These are phyloP conservation scores for Oophaga sylvatica DNA, from an alignment of 2,797 vertebrate species.

Conservation along the genomic window DNA sequence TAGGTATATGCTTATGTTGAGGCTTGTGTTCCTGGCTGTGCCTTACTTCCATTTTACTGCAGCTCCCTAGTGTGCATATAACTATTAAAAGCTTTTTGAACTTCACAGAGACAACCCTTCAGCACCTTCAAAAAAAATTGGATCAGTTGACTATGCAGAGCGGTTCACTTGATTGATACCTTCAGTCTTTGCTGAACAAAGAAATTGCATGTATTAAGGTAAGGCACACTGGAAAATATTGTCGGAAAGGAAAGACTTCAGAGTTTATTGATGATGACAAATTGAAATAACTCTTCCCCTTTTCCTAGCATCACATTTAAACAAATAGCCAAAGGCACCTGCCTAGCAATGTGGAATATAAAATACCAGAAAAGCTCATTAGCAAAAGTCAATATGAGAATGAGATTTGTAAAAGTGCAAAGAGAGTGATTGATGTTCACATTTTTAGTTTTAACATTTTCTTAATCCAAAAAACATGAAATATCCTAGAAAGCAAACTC, in stretches of 20 bases:
- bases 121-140: neutral
- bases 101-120: slow-evolving; percentile 5
- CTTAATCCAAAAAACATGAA: neutral
- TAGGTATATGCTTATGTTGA: neutral
- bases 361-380: neutral
- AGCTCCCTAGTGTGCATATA: slow-evolving; percentile 4
- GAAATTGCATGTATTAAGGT: neutral
- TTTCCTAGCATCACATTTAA: neutral
- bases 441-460: neutral
- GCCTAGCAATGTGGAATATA: neutral
- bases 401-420: neutral
- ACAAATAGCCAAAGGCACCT: neutral
- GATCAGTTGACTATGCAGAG: neutral
- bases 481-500: neutral
- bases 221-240: neutral
- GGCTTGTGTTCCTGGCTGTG: neutral
- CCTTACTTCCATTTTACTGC: neutral
- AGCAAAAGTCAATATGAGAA: neutral
- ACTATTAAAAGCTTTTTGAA: slow-evolving; percentile 10
- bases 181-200: neutral
- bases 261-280: neutral
- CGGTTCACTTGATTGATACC: neutral
- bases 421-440: neutral
- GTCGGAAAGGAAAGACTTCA: neutral
- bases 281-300: neutral